Evolutionary conservation across 2,113 vertebrate genomes (phyloP), one percentile per base, ranked within the genome.

Genomic region (Pedionomus torquatus): DNA sequence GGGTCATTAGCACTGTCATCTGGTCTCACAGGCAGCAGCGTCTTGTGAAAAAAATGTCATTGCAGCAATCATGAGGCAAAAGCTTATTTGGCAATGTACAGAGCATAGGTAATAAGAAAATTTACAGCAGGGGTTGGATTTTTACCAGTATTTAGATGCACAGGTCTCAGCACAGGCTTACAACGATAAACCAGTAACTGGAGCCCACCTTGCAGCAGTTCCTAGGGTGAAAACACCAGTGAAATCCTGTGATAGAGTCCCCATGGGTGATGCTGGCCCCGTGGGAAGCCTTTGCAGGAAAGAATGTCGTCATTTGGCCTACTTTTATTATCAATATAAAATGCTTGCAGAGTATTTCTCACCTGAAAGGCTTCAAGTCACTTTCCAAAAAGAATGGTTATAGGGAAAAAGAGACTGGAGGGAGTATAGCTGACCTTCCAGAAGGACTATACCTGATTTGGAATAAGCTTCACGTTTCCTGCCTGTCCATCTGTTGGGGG

Each of bases 1-100:
- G 90, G 86, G 74, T 92, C 83, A 75, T 95, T 92, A 95, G 58
- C 61, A 35, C 71, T 88, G 92, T 97, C 79, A 51, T 91, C 61
- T 92, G 89, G 76, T 90, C 70, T 95, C 91, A 35, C 33, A 69
- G 74, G 83, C 88, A 79, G 61, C 86, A 91, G 39, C 0, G 0
- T 41, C 69, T 61, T 69, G 37, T 89, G 24, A 54, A 54, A 54
- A 95, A 87, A 83, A 66, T 16, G 25, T 83, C 69, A 58, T 19
- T 80, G 89, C 86, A 64, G 37, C 72, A 78, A 57, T 57, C 57
- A 72, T 35, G 68, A 95, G 52, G 44, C 37, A 87, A 49, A 81
- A 76, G 83, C 65, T 89, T 79, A 9, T 78, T 92, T 95, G 69
- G 39, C 49, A 72, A 61, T 4, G 35, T 41, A 30, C 13, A 49